Percentiles rank a stretch among this genome's conserved stretches.
Conservation (phyloP, 2,888 invertebrate genomes). For the Papilio gigon region DNA sequence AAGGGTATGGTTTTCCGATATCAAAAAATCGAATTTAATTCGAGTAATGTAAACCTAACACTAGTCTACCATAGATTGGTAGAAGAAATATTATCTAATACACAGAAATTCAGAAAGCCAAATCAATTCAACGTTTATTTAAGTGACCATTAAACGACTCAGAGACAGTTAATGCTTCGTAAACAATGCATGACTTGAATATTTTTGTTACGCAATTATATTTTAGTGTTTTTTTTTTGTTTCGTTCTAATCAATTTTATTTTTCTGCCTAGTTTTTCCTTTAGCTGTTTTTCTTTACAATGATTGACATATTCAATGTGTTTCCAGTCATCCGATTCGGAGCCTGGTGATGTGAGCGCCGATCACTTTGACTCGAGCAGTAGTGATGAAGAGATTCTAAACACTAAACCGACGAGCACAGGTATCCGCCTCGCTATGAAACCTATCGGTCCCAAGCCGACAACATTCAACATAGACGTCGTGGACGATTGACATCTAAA, state of each 20-base stretch:
- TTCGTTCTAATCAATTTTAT: not conserved
- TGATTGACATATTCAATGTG: too few relatives aligned
- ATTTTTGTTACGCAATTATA: not conserved
- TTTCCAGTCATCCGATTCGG: conserved; percentile 70
- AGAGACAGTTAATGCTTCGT: not conserved
- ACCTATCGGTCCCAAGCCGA: conserved; percentile 66
- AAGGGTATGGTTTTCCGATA: too few relatives aligned
- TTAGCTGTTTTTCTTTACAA: too few relatives aligned
- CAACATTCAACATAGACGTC: conserved; percentile 72
- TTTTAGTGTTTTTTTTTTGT: not conserved
- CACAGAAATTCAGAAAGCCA: too few relatives aligned
- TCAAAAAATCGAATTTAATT: too few relatives aligned
- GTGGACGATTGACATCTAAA: conserved; percentile 64
- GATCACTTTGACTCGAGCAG: conserved; percentile 71
- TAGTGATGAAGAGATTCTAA: conserved; percentile 73
- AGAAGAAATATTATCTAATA: too few relatives aligned
- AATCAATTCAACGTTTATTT: not conserved
- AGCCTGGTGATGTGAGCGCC: conserved; percentile 63
- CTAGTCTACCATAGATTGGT: too few relatives aligned
- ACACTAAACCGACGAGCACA: conserved; percentile 61
- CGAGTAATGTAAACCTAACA: too few relatives aligned
- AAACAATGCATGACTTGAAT: not conserved
- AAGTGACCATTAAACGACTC: not conserved
- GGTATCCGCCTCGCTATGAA: conserved; percentile 73
- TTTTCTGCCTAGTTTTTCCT: not conserved